Percentiles rank a stretch among this genome's conserved stretches.
These are phyloP conservation scores for Meloidogyne hapla DNA, from an alignment of 1,140 invertebrate species.

Conservation along the genomic window DNA sequence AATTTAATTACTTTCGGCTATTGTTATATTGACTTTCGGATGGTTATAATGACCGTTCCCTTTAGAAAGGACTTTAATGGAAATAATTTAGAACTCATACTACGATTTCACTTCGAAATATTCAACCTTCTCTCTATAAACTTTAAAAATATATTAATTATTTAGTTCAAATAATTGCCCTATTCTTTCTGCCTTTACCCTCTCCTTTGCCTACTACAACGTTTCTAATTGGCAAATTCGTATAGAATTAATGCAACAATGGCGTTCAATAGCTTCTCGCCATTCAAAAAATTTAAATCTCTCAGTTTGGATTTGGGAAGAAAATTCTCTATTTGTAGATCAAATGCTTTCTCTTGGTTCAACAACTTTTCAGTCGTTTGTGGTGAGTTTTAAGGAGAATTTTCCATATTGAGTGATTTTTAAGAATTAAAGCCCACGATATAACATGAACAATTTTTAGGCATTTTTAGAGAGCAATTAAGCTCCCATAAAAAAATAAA, in stretches of 20 bases:
- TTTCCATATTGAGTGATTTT: no score
- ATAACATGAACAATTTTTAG: no score
- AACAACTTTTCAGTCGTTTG: conserved; percentile 47
- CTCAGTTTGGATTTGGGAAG: conserved; percentile 53
- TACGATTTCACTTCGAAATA: no score
- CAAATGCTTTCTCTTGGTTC: conserved; percentile 58
- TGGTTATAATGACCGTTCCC: no score
- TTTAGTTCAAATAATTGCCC: conserved; percentile 35
- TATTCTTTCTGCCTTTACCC: conserved; percentile 46
- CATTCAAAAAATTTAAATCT: conserved; percentile 49
- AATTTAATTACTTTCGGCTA: neutral
- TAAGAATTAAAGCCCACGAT: no score
- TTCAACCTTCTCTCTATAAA: no score
- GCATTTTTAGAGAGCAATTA: no score
- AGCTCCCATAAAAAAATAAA: no score
- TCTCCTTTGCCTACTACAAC: conserved; percentile 58
- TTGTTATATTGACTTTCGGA: no score
- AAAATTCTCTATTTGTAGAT: conserved; percentile 62
- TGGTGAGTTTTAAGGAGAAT: neutral
- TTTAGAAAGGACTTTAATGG: no score
- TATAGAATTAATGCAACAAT: conserved; percentile 59
- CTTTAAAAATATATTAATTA: no score
- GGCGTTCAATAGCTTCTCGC: conserved; percentile 50
- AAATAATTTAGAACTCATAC: no score
- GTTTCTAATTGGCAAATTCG: conserved; percentile 52